Base-by-base conservation (phyloP, 2,888 invertebrate species). In the Isotomurus palustris region DNA sequence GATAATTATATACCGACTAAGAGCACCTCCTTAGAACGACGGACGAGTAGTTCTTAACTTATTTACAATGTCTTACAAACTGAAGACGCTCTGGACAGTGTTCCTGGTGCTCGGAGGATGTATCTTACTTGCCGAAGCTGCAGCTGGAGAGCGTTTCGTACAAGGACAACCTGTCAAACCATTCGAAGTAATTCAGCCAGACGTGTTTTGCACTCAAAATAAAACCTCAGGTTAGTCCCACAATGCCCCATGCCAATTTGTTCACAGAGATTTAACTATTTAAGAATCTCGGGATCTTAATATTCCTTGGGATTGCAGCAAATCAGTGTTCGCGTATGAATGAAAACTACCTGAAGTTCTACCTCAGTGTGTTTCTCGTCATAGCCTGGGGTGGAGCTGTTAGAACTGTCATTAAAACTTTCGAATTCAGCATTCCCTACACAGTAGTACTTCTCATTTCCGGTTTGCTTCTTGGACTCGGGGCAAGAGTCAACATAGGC, bases 371-470 rank as follows among this genome's bases (percentile, higher is more conserved):
- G 3, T 71, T 71, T 43, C 40, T 49, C 2, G 65, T 65, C 1
- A 64, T 71, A 28, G 61, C 62, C 19, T 67, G 64, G 67, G 71
- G 71, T 29, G 69, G 66, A n/a, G 47, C 60, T 19, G 67, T 70
- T 17, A 56, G 71, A 43, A 65, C 71, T 8, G 47, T 71, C 19
- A 53, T 69, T 8, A 62, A 54, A 24, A 62, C 66, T 12, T 70
- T 68, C n/a, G 67, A 66, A 47, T 36, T 71, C 12, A 60, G 56
- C 38, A 62, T 77, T 14, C 77, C 77, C 0, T 76, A 76, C 71
- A 77, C 77, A 2, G 76, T 76, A 2, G 70, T 76, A 5, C 65
- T 77, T 17, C 72, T 76, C 50, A 68, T 75, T 2, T 68, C 74
- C 27, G 76, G 76, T 2, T 69, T 72, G 8, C 43, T 74, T 32